These are phyloP conservation scores for Celastrina argiolus DNA, from an alignment of 2,888 invertebrate genomes.

Conservation along the genomic window DNA sequence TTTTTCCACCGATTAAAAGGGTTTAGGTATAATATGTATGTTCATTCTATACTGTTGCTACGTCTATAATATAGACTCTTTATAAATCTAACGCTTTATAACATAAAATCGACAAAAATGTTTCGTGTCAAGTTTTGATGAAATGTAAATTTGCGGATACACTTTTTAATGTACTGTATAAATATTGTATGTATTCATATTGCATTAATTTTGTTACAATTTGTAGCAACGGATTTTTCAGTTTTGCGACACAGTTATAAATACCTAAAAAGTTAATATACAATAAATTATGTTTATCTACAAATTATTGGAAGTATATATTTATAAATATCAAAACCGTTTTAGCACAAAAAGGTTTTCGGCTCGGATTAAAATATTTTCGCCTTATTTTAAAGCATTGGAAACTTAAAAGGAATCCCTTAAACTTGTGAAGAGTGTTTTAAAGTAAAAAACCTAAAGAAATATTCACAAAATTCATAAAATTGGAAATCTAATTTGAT, in stretches of 20 bases:
- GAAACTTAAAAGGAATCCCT: not conserved
- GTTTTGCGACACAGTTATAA: not conserved
- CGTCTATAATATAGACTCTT: too few relatives aligned
- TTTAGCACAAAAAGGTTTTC: not conserved
- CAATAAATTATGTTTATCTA: conserved; percentile 16
- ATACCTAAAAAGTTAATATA: conserved; percentile 2
- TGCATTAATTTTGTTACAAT: not conserved
- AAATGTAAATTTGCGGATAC: too few relatives aligned
- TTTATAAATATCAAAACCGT: not conserved
- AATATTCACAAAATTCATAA: not conserved
- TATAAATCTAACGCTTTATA: not conserved
- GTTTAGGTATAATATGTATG: not conserved
- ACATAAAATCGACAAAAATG: too few relatives aligned
- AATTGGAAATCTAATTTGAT: not conserved
- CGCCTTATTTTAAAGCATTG: not conserved
- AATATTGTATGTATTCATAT: not conserved
- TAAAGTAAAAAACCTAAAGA: not conserved
- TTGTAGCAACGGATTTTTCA: not conserved
- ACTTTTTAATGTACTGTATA: too few relatives aligned
- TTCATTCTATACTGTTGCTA: not conserved
- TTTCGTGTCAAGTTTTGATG: too few relatives aligned
- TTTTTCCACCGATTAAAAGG: conserved; percentile 29
- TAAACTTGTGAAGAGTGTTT: not conserved
- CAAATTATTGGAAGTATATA: conserved; percentile 10
- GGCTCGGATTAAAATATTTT: not conserved